Base-by-base conservation (phyloP, 2,113 vertebrate species). In the Rutilus rutilus region DNA sequence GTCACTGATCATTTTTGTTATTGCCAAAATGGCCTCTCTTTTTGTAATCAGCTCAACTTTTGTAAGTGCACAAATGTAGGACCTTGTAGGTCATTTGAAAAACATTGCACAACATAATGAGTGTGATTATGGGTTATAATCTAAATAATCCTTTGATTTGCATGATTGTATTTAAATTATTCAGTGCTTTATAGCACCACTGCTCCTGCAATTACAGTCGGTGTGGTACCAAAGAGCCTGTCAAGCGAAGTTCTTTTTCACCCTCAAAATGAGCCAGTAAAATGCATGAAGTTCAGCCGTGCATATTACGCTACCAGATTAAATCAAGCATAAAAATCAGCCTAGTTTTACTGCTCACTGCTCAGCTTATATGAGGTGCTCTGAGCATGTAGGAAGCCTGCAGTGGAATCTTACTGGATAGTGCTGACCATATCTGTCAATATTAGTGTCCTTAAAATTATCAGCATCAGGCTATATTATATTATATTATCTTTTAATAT, bases 331-430 rank as follows among this genome's bases (percentile, higher is more conserved):
- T 84, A 78, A 79, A 76, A 85, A 87, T 77, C 78, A 69, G 71
- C 45, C 65, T 78, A 62, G n/a, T 69, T 90, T 86, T 87, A 86
- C 84, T 88, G 80, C 45, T 23, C 79, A 80, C 86, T 69, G 82
- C 12, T 54, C 79, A 14, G 50, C 52, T 77, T 81, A 85, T 69
- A 50, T 17, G 42, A 69, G 69, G 45, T 65, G 47, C 21, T 12
- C 64, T 85, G 64, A 82, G 17, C 79, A 62, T 62, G 87, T 73
- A 78, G 33, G 67, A 39, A 67, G 19, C 30, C 27, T 76, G 60
- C 78, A 50, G 39, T 62, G 50, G 33, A 30, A 64, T 64, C 82
- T 30, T 73, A 65, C 15, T 15, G 42, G 36, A 80, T 42, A 25
- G 10, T 60, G 33, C 30, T 23, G 11, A 60, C 5, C 21, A 15